A percentile compares a stretch with the other conserved stretches of the same genome.
Conservation (phyloP, 2,888 invertebrate genomes). For the Dolomedes plantarius region DNA sequence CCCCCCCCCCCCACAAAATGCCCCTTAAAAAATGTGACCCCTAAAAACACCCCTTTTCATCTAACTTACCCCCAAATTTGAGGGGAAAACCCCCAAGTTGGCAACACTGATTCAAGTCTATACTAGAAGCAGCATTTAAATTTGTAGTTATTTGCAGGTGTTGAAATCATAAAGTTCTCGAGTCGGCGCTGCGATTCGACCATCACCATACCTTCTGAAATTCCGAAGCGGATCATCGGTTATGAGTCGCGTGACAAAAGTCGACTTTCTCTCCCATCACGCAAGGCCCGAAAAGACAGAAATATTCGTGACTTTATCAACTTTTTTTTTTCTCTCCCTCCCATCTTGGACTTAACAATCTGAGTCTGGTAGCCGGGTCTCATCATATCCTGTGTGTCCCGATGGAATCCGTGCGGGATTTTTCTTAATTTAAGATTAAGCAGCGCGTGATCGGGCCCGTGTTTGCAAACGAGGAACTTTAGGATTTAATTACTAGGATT, state of each 20-base stretch:
- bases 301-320: background rate
- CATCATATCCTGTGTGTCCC: background rate
- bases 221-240: background rate
- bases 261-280: background rate
- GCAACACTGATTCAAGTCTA: too few species aligned
- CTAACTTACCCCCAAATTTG: too few species aligned
- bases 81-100: too few species aligned
- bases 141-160: too few species aligned
- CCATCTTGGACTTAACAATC: background rate
- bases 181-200: too few species aligned
- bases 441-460: background rate
- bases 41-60: too few species aligned
- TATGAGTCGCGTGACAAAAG: background rate
- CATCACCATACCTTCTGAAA: background rate
- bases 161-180: too few species aligned
- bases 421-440: background rate
- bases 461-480: background rate
- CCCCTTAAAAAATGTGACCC: too few species aligned
- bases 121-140: too few species aligned
- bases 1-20: too few species aligned
- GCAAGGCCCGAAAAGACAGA: background rate
- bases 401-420: background rate
- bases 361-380: background rate
- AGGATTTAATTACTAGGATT: background rate
- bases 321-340: background rate